phyloP scores from a whole-genome alignment of 2,888 invertebrate genomes.

The Chrysolina haemoptera region DNA sequence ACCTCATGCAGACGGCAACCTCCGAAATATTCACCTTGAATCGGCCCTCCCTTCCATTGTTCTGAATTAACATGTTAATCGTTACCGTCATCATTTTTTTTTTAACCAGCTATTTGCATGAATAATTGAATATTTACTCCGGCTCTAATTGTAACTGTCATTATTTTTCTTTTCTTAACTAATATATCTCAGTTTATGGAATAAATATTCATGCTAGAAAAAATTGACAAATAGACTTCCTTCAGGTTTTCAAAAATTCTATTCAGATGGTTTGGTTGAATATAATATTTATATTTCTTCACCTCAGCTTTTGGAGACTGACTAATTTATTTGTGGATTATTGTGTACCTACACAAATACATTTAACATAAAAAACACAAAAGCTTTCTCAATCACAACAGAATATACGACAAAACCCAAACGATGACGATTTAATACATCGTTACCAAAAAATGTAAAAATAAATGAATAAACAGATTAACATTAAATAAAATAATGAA shows the following conservation, averaged over 20 bases:
- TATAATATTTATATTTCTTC: too few species aligned
- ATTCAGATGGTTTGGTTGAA: not conserved
- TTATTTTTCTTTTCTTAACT: not conserved
- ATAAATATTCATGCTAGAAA: too few species aligned
- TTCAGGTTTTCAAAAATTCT: not conserved
- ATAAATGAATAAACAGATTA: too few species aligned
- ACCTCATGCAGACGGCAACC: constrained; percentile 8
- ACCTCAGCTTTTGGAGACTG: too few species aligned
- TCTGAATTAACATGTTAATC: constrained; percentile 8
- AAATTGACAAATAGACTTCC: not conserved
- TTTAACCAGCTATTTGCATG: constrained; percentile 25
- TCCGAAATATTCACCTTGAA: constrained; percentile 23
- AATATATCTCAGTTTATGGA: not conserved
- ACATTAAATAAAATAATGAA: too few species aligned
- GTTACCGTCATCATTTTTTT: constrained; percentile 1
- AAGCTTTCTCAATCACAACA: too few species aligned
- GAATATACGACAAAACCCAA: too few species aligned
- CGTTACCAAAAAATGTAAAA: too few species aligned
- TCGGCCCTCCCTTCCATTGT: not conserved
- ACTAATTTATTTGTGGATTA: too few species aligned
- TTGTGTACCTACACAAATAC: too few species aligned
- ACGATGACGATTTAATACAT: too few species aligned
- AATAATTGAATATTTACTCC: constrained; percentile 14
- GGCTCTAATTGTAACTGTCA: not conserved
- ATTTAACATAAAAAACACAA: too few species aligned